Percentiles rank a stretch among this genome's conserved stretches.
phyloP scores from a whole-genome alignment of 1,140 invertebrate species.

The Macrotrachela quadricornifera region DNA sequence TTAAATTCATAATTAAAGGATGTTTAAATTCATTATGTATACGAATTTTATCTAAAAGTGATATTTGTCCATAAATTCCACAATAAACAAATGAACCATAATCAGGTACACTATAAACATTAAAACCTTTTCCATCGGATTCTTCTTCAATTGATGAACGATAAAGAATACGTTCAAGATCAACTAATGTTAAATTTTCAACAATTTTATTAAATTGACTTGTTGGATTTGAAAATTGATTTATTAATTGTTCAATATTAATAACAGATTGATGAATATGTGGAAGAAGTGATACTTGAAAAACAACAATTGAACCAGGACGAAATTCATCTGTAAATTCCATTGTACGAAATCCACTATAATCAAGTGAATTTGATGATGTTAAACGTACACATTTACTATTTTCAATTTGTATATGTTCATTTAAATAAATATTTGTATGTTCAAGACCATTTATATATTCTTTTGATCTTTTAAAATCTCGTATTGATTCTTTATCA shows the following conservation, averaged over 20 bases:
- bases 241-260: too few relatives aligned
- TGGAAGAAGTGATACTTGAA: not conserved
- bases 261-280: not conserved
- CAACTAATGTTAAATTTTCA: conserved; percentile 15
- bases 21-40: conserved; percentile 76
- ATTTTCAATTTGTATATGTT: too few relatives aligned
- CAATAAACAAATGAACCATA: conserved; percentile 66
- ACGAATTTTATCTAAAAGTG: conserved; percentile 54
- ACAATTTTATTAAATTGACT: too few relatives aligned
- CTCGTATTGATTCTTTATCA: too few relatives aligned
- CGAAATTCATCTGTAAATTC: not conserved
- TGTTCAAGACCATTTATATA: too few relatives aligned
- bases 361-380: too few relatives aligned
- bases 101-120: conserved; percentile 64
- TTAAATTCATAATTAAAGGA: conserved; percentile 73
- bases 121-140: conserved; percentile 52
- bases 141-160: conserved; percentile 69
- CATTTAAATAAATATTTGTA: too few relatives aligned
- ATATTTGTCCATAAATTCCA: conserved; percentile 67
- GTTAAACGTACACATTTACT: too few relatives aligned
- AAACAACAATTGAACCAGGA: not conserved
- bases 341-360: too few relatives aligned
- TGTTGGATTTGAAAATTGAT: too few relatives aligned
- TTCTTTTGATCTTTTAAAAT: too few relatives aligned
- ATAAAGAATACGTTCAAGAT: conserved; percentile 65